A percentile compares a stretch with the other conserved stretches of the same genome.
phyloP scores from a whole-genome alignment of 2,888 invertebrate species.

The Napeogenes sylphis region DNA sequence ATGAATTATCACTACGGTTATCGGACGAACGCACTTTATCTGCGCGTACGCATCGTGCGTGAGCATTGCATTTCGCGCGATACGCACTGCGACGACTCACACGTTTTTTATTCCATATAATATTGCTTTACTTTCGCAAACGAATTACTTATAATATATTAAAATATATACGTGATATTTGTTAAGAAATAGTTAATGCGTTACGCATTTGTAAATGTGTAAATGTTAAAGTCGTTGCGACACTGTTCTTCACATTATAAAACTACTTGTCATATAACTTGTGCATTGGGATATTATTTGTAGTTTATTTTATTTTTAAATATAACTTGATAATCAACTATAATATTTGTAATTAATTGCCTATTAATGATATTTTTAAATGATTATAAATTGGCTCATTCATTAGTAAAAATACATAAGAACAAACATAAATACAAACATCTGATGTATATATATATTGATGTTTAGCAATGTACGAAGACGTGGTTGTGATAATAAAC shows the following conservation, averaged over 20 bases:
- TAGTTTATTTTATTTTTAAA: too few species aligned
- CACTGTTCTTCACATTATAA: constrained; percentile 7
- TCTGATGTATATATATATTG: constrained; percentile 1
- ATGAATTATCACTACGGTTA: constrained; percentile 58
- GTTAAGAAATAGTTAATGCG: constrained; percentile 60
- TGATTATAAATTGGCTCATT: too few species aligned
- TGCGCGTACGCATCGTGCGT: constrained; percentile 61
- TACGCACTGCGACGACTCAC: constrained; percentile 50
- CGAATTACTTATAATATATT: constrained; percentile 52
- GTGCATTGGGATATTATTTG: too few species aligned
- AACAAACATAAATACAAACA: constrained; percentile 6
- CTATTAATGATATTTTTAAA: too few species aligned
- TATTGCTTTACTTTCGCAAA: constrained; percentile 65
- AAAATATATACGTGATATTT: constrained; percentile 66
- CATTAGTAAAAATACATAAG: constrained; percentile 3
- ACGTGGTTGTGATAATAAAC: constrained; percentile 34
- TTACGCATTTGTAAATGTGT: constrained; percentile 65
- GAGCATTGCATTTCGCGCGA: constrained; percentile 66
- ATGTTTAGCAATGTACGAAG: constrained; percentile 28
- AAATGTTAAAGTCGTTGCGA: constrained; percentile 43
- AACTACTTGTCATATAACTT: neutral
- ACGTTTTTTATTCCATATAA: constrained; percentile 59
- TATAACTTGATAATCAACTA: too few species aligned
- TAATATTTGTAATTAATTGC: too few species aligned
- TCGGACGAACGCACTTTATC: constrained; percentile 67